A percentile compares a stretch with the other conserved stretches of the same genome.
Conservation (phyloP, 2,888 invertebrate species). For the Cerastoderma edule region DNA sequence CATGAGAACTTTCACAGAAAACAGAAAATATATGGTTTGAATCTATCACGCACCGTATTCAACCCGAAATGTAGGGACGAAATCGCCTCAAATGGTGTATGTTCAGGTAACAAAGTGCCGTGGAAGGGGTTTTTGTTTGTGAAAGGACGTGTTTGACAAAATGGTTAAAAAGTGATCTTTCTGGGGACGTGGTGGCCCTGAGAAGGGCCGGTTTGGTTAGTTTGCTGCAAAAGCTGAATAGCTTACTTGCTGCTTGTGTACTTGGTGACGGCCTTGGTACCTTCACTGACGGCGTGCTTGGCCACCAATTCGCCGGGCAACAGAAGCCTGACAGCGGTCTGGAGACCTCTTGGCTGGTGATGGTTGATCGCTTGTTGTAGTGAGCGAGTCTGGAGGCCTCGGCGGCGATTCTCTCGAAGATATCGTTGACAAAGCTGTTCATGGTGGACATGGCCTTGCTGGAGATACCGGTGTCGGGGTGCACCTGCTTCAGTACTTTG, state of each 20-base stretch:
- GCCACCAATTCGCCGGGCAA: slow-evolving; percentile 90
- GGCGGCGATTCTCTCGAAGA: slow-evolving; percentile 79
- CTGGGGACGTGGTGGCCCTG: slow-evolving; percentile 18
- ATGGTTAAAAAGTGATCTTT: background rate
- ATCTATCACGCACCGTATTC: too few relatives aligned
- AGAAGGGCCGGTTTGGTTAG: slow-evolving; percentile 29
- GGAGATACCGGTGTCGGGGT: slow-evolving; percentile 78
- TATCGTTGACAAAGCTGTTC: slow-evolving; percentile 81
- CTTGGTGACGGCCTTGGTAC: slow-evolving; percentile 82
- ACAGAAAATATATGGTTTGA: too few relatives aligned
- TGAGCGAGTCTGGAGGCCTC: slow-evolving; percentile 75
- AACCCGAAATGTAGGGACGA: too few relatives aligned
- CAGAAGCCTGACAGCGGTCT: slow-evolving; percentile 88
- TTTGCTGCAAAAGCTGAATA: background rate
- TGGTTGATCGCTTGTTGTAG: slow-evolving; percentile 74
- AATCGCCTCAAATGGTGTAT: too few relatives aligned
- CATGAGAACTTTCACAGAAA: too few relatives aligned
- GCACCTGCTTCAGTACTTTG: slow-evolving; percentile 79
- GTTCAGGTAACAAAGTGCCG: background rate
- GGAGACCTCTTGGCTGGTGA: slow-evolving; percentile 90
- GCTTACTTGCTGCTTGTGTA: slow-evolving; percentile 73
- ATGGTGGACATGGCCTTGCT: slow-evolving; percentile 65
- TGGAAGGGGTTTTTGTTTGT: background rate
- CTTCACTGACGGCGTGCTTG: slow-evolving; percentile 87
- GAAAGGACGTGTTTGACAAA: too few relatives aligned